Base-by-base conservation (phyloP, 2,113 vertebrate genomes). In the Microcebus griseorufus region DNA sequence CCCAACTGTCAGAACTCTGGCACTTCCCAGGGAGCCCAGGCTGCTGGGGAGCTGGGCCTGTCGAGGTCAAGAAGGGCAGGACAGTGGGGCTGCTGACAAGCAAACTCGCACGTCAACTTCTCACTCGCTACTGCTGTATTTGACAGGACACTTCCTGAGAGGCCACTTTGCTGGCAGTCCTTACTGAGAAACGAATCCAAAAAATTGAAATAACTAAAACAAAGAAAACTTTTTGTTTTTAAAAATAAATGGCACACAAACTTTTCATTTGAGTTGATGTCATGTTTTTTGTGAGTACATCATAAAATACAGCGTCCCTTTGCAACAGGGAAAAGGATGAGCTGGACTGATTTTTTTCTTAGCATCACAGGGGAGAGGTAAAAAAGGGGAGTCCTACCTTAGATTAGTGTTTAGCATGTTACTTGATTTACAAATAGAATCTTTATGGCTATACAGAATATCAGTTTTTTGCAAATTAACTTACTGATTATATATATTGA, bases 61-160 rank as follows among this genome's bases (percentile, higher is more conserved):
- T 1, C 1, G 42, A 34, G 34, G n/a, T 22, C 6, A 17, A 48
- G 3, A 42, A 75, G 8, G 9, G 1, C 1, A 18, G 64, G 27
- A 13, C 0, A 2, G 23, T 2, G 5, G 0, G 0, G 29, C 23
- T 34, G 48, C 27, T 2, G 5, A 42, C 6, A 3, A 3, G 53
- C 29, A 58, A 25, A 58, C 14, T 10, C 0, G n/a, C 27, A 13
- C 23, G 2, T 20, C 22, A 11, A 4, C 90, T 37, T 83, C 48
- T 17, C 6, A 5, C 27, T 45, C 64, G 16, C 11, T 13, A 17
- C 10, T 8, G 0, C 65, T 11, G 5, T 53, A 14, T 25, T 27
- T 69, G 29, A 45, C 42, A 37, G 34, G 29, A 60, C 29, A 72
- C 7, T 20, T 25, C 32, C 70, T 48, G 29, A 51, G 2, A 23